phyloP scores from a whole-genome alignment of 2,113 vertebrate genomes.

The Dipodomys stephensi region DNA sequence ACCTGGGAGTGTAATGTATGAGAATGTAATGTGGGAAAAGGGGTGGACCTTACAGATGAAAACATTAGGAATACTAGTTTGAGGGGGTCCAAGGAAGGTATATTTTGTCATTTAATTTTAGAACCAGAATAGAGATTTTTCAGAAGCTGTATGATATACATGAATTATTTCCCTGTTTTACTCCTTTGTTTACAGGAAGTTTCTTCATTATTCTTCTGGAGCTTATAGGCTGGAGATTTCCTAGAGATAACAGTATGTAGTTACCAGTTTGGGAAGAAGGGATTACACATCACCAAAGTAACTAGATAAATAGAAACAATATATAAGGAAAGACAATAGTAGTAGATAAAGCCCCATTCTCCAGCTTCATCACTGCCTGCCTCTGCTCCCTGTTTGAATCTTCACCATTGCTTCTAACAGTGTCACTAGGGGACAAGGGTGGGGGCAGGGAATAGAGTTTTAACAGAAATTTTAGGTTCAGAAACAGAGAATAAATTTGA shows the following conservation, averaged over 20 bases:
- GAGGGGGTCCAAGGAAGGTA: not conserved
- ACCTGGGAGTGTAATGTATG: not conserved
- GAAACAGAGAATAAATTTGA: conserved; percentile 46
- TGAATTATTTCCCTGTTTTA: not conserved
- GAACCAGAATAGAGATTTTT: not conserved
- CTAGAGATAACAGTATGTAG: not conserved
- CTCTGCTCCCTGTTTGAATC: conserved; percentile 47
- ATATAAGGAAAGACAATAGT: conserved; percentile 10
- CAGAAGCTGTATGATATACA: not conserved
- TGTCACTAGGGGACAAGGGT: not conserved
- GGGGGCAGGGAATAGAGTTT: too few relatives aligned
- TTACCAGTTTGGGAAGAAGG: not conserved
- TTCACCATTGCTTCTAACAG: conserved; percentile 23
- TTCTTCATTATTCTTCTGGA: conserved; percentile 33
- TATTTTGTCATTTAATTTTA: not conserved
- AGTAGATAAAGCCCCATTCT: not conserved
- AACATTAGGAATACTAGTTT: not conserved
- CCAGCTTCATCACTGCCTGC: conserved; percentile 32
- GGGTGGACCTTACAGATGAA: not conserved
- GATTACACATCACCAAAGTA: not conserved
- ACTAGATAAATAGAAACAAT: conserved; percentile 32
- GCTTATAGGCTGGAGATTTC: conserved; percentile 23
- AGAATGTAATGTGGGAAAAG: not conserved
- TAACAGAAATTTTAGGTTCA: conserved; percentile 3
- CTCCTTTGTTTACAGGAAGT: conserved; percentile 42